Evolutionary conservation across 2,888 invertebrate genomes (phyloP).

Genomic region (Hermodice carunculata): DNA sequence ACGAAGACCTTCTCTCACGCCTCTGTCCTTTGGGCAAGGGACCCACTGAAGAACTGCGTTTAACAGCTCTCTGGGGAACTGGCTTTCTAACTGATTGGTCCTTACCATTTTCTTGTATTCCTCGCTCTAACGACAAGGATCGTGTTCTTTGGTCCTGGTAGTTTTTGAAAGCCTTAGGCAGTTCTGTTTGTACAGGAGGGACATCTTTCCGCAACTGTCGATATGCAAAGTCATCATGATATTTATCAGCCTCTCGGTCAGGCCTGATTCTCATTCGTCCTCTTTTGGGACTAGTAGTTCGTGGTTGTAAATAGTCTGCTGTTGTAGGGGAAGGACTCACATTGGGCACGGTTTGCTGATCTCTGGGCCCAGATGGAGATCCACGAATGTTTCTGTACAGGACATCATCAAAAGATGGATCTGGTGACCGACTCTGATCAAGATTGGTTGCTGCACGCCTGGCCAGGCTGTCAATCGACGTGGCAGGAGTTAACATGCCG

Average conservation of each 20-base stretch:
- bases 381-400: background rate
- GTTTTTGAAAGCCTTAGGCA: constrained; percentile 7
- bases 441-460: background rate
- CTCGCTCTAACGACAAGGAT: constrained; percentile 18
- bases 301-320: constrained; percentile 34
- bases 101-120: background rate
- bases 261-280: constrained; percentile 35
- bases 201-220: constrained; percentile 27
- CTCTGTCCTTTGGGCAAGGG: background rate
- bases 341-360: background rate
- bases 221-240: constrained; percentile 45
- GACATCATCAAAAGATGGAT: constrained; percentile 7
- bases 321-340: constrained; percentile 29
- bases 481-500: constrained; percentile 2
- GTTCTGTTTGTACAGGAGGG: constrained; percentile 15
- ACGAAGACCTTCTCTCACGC: constrained; percentile 34
- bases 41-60: constrained; percentile 20
- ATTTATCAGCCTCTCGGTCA: constrained; percentile 40
- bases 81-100: constrained; percentile 14
- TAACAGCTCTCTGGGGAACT: constrained; percentile 23
- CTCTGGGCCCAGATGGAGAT: background rate
- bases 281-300: constrained; percentile 17
- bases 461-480: constrained; percentile 8
- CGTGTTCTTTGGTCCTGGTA: constrained; percentile 2
- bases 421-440: background rate